Evolutionary conservation across 2,888 invertebrate species (phyloP).

Genomic region (Brachylomia viminalis): DNA sequence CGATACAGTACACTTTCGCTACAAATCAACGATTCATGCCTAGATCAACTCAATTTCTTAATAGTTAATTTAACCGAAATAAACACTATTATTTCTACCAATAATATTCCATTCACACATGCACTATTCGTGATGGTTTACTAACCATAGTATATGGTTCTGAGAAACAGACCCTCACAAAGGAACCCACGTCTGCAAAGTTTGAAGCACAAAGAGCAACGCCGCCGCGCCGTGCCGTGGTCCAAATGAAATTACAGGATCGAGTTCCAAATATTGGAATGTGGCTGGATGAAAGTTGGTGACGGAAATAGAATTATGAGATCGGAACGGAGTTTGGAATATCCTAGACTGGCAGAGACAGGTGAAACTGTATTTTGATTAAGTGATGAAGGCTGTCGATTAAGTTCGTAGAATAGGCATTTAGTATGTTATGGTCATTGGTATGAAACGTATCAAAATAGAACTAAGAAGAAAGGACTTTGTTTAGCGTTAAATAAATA

Average conservation of each 20-base stretch:
- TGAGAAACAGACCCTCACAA: conserved; percentile 9
- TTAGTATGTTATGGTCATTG: background rate
- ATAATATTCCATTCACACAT: background rate
- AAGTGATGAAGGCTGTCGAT: background rate
- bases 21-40: no score
- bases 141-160: conserved; percentile 1
- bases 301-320: conserved; percentile 27
- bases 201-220: conserved; percentile 20
- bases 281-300: conserved; percentile 13
- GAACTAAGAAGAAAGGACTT: background rate
- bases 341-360: conserved; percentile 2
- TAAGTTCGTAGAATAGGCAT: background rate
- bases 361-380: conserved; percentile 9
- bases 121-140: background rate
- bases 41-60: background rate
- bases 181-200: background rate
- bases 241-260: conserved; percentile 43
- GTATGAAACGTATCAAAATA: background rate
- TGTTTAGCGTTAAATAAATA: no score
- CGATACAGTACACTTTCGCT: no score
- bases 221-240: background rate
- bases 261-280: conserved; percentile 34
- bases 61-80: background rate
- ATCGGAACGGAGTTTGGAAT: conserved; percentile 7
- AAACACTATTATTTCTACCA: background rate